Conservation (phyloP, 2,888 invertebrate genomes). For the Melanostoma scalare region DNA sequence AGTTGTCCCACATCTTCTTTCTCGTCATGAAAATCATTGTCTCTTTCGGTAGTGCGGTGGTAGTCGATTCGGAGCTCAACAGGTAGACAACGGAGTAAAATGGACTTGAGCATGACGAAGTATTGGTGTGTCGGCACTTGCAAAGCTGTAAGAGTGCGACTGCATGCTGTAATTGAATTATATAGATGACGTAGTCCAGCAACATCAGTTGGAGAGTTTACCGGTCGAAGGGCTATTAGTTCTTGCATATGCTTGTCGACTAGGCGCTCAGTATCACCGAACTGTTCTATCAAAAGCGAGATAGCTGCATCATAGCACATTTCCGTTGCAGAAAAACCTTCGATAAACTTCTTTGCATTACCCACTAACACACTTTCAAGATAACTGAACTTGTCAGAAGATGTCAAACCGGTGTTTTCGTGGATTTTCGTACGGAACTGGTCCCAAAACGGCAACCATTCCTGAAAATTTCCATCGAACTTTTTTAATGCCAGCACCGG, state of each 20-base stretch:
- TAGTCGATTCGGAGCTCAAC: conserved; percentile 22
- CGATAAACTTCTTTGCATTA: no score
- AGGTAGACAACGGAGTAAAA: conserved; percentile 42
- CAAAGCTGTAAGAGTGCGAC: conserved; percentile 30
- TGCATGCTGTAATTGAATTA: conserved; percentile 20
- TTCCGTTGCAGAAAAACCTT: no score
- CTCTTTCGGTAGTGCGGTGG: conserved; percentile 13
- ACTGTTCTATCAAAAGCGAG: no score
- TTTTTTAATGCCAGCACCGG: no score
- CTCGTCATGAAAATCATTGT: conserved; percentile 6
- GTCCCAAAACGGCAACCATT: no score
- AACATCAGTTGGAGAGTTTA: conserved; percentile 4
- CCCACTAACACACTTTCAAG: no score
- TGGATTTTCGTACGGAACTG: no score
- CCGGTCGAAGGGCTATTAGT: conserved; percentile 10
- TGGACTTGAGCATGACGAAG: conserved; percentile 39
- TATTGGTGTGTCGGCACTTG: conserved; percentile 22
- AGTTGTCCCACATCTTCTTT: not conserved
- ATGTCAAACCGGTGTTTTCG: no score
- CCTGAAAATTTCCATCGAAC: no score
- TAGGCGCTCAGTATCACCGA: no score
- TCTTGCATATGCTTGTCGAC: conserved; percentile 17
- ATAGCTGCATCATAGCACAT: no score
- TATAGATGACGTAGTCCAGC: conserved; percentile 10
- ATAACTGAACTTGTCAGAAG: no score